These are phyloP conservation scores for Oeneis ivallda DNA, from an alignment of 2,888 invertebrate genomes.

Conservation along the genomic window DNA sequence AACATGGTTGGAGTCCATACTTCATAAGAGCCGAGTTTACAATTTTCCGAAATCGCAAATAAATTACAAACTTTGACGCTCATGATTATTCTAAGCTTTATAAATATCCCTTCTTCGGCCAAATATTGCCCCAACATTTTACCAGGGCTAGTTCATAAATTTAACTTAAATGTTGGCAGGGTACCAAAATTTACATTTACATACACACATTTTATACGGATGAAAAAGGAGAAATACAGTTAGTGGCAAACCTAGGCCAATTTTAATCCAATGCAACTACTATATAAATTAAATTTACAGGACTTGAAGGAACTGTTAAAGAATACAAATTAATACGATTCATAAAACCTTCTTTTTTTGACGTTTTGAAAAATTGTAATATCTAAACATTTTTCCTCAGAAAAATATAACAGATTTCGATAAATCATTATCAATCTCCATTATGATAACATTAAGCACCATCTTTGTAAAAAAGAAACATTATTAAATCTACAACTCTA, in stretches of 20 bases:
- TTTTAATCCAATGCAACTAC: neutral
- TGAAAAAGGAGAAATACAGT: neutral
- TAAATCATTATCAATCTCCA: too few relatives aligned
- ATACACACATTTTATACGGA: constrained; percentile 2
- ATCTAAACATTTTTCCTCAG: too few relatives aligned
- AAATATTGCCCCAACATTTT: constrained; percentile 2
- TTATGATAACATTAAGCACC: too few relatives aligned
- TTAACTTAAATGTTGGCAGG: constrained; percentile 3
- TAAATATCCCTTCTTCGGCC: neutral
- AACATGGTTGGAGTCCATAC: neutral
- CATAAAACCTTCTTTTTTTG: too few relatives aligned
- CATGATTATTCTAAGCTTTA: constrained; percentile 9
- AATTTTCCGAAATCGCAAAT: constrained; percentile 18
- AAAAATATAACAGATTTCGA: too few relatives aligned
- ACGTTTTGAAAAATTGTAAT: too few relatives aligned
- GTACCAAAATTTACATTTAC: constrained; percentile 8
- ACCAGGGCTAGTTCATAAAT: constrained; percentile 2
- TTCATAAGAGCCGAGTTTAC: constrained; percentile 6
- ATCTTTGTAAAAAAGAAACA: too few relatives aligned
- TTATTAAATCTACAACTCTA: neutral
- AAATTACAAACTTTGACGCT: constrained; percentile 23
- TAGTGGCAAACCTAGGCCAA: neutral
- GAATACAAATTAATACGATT: too few relatives aligned
- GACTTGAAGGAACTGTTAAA: too few relatives aligned
- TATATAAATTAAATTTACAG: too few relatives aligned